These are phyloP conservation scores for Tretioscincus oriximinensis DNA, from an alignment of 2,113 vertebrate genomes.

Conservation along the genomic window DNA sequence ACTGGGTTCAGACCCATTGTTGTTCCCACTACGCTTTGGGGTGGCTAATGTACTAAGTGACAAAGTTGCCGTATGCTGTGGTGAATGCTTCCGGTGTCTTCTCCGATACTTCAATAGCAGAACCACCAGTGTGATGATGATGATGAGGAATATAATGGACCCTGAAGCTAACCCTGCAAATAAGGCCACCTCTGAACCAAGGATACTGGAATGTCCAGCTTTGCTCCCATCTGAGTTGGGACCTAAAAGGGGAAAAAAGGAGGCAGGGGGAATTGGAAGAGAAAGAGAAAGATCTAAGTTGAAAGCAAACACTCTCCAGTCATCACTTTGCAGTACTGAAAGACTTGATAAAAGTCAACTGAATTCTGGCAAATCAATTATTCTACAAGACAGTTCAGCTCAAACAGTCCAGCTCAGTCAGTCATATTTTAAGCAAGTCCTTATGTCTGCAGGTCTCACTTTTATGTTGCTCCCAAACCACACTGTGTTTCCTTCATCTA, in stretches of 20 bases:
- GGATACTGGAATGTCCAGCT: slow-evolving; percentile 85
- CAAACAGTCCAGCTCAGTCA: slow-evolving; percentile 62
- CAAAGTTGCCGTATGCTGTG: slow-evolving; percentile 89
- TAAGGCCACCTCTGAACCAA: slow-evolving; percentile 96
- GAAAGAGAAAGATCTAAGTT: slow-evolving; percentile 22
- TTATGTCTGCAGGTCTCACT: slow-evolving; percentile 59
- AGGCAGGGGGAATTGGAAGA: slow-evolving; percentile 13
- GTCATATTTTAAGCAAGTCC: slow-evolving; percentile 62
- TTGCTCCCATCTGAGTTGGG: slow-evolving; percentile 78
- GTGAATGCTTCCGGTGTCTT: slow-evolving; percentile 96
- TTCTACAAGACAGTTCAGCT: slow-evolving; percentile 58
- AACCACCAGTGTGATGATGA: slow-evolving; percentile 97
- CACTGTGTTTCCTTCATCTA: slow-evolving; percentile 51
- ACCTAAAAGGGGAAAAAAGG: slow-evolving; percentile 57
- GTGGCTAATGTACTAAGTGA: slow-evolving; percentile 97
- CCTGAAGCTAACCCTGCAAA: slow-evolving; percentile 95
- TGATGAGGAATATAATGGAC: slow-evolving; percentile 96
- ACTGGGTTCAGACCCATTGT: slow-evolving; percentile 97
- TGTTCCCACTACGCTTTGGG: slow-evolving; percentile 92
- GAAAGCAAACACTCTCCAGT: slow-evolving; percentile 44
- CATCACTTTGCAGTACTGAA: slow-evolving; percentile 49
- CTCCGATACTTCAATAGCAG: slow-evolving; percentile 94
- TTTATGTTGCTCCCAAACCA: slow-evolving; percentile 54
- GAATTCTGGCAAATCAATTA: slow-evolving; percentile 64
- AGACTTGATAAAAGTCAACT: slow-evolving; percentile 54